Evolutionary conservation across 2,888 invertebrate species (phyloP).

Genomic region (Macrophya alboannulata): DNA sequence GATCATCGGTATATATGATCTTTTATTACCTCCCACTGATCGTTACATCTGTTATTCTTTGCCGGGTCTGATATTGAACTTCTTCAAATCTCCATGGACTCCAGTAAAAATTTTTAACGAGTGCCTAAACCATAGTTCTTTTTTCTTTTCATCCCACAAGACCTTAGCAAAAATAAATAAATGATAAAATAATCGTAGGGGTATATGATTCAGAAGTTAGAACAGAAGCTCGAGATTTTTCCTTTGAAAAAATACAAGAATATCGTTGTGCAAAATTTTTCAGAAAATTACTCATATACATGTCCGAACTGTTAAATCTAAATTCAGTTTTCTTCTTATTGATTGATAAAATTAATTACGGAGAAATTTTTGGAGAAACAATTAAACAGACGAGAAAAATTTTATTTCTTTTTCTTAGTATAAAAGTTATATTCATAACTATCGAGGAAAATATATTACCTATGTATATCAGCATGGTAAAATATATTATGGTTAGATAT

Average conservation of each 20-base stretch:
- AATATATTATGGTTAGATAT: too few species aligned
- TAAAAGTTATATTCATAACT: too few species aligned
- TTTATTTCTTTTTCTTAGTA: too few species aligned
- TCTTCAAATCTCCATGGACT: not conserved
- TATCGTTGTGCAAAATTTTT: too few species aligned
- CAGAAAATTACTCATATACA: too few species aligned
- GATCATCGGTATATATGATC: conserved; percentile 10
- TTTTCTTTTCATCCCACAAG: not conserved
- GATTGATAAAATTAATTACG: too few species aligned
- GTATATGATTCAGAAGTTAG: not conserved
- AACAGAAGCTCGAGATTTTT: not conserved
- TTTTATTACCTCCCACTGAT: conserved; percentile 17
- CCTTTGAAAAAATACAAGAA: not conserved
- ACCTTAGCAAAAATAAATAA: not conserved
- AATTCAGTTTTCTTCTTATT: too few species aligned
- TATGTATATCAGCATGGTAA: too few species aligned
- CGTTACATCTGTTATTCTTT: not conserved
- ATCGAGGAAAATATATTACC: too few species aligned
- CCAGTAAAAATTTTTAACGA: not conserved
- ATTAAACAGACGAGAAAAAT: too few species aligned
- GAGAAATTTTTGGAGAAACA: too few species aligned
- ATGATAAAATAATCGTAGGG: not conserved
- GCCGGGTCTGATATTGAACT: not conserved
- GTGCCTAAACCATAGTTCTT: not conserved
- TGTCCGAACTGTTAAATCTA: too few species aligned